phyloP scores from a whole-genome alignment of 2,113 vertebrate species.

The Chaetura pelagica region DNA sequence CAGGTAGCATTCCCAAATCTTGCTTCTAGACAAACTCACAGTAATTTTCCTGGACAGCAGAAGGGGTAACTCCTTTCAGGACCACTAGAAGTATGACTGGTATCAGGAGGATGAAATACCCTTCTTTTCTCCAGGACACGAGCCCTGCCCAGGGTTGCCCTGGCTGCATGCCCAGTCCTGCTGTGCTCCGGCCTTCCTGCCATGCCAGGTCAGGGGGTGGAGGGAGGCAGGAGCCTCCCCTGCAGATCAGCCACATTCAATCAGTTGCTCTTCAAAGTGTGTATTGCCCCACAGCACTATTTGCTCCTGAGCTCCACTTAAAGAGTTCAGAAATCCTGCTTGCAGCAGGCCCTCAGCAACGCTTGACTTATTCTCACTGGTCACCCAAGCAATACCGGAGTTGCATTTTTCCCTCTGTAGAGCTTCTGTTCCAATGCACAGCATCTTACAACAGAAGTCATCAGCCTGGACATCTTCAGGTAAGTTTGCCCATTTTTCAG shows the following conservation, averaged over 20 bases:
- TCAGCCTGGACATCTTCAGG: accelerated
- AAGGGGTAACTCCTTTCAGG: not conserved
- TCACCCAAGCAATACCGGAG: not conserved
- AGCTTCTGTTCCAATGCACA: not conserved
- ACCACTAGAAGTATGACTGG: not conserved
- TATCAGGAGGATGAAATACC: accelerated
- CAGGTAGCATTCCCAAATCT: not conserved
- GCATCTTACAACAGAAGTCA: not conserved
- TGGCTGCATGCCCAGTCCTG: accelerated
- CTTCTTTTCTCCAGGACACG: not conserved
- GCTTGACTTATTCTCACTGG: not conserved
- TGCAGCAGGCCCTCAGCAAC: not conserved
- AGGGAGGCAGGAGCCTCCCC: not conserved
- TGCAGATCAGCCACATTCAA: not conserved
- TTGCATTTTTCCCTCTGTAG: not conserved
- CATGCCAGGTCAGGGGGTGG: not conserved
- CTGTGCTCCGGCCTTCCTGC: accelerated
- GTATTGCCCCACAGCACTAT: not conserved
- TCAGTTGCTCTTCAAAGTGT: not conserved
- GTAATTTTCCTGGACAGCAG: not conserved
- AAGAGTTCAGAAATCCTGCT: not conserved
- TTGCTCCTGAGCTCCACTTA: not conserved
- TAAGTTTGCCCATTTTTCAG: not conserved
- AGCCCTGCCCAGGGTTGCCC: accelerated
- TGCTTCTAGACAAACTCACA: not conserved